Base-by-base conservation (phyloP, 2,113 vertebrate species). In the Oophaga pumilio region DNA sequence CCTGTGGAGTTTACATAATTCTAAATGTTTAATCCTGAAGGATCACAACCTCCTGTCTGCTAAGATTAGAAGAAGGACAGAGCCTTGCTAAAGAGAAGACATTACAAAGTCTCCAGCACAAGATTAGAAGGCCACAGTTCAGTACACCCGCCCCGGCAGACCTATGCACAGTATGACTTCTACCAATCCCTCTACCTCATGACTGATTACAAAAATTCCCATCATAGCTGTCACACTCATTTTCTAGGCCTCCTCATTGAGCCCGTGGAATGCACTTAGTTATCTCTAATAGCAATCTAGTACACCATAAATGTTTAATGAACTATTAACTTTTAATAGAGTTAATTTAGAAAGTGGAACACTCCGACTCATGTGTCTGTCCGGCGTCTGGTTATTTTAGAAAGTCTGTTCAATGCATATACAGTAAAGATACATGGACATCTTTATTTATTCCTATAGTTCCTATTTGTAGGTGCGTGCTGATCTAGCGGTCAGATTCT, bases 11-110 rank as follows among this genome's bases (percentile, higher is more conserved):
- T 83, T 88, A 88, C 71, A 76, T 76, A 83, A 88, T 66, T 88
- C 80, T 88, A 88, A 88, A 83, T 88, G 86, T 88, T 88, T 88
- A 88, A 88, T 88, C 86, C 86, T 88, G 86, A 66, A 76, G 80
- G 86, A 88, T 88, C 86, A 88, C 71, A 88, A 83, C 86, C 86
- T 83, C 80, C 86, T 88, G 80, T 88, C 86, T 88, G 80, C 86
- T 83, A 56, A 62, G 86, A 88, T 88, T 83, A 88, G 80, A 83
- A 50, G 79, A 82, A 83, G 86, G 86, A 88, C 69, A 83, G 79
- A 87, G 56, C 79, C 79, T 87, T 82, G 68, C n/a, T 71, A 53
- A 33, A 71, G n/a, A 80, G 64, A 87, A 57, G 69, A 88, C 60
- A 49, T 82, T 22, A 56, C 64, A 76, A 24, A 53, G 9, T 85